Evolutionary conservation across 1,140 invertebrate genomes (phyloP).

Genomic region (Sarcophaga peregrina): DNA sequence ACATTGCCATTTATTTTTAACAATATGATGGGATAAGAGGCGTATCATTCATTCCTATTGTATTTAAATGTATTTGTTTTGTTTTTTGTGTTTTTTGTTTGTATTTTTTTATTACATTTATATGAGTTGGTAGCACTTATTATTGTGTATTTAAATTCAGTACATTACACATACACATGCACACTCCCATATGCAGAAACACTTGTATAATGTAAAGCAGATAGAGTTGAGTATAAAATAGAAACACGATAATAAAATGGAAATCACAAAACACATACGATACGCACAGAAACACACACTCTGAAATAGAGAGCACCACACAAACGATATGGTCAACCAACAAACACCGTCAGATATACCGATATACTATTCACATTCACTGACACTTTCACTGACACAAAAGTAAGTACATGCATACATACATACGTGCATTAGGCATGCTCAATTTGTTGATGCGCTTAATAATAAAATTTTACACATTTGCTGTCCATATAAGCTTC

Average conservation of each 20-base stretch:
- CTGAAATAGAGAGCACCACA: not conserved
- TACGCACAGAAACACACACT: no score
- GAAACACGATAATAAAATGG: constrained; percentile 18
- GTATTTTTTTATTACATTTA: no score
- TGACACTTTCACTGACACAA: no score
- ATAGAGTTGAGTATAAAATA: not conserved
- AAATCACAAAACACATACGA: constrained; percentile 14
- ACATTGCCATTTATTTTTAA: no score
- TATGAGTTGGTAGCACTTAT: not conserved
- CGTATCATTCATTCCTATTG: not conserved
- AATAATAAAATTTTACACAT: no score
- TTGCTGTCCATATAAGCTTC: no score
- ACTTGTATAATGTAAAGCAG: not conserved
- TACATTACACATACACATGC: not conserved
- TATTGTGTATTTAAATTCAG: not conserved
- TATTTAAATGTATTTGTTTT: not conserved
- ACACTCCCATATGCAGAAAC: not conserved
- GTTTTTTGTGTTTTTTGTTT: no score
- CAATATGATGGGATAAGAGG: not conserved
- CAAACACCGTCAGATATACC: constrained; percentile 4
- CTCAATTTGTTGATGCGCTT: no score
- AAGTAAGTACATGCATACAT: no score
- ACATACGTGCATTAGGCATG: no score
- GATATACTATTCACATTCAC: not conserved
- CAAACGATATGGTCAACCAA: constrained; percentile 10